Conservation (phyloP, 2,113 vertebrate species). For the Litocranius walleri region DNA sequence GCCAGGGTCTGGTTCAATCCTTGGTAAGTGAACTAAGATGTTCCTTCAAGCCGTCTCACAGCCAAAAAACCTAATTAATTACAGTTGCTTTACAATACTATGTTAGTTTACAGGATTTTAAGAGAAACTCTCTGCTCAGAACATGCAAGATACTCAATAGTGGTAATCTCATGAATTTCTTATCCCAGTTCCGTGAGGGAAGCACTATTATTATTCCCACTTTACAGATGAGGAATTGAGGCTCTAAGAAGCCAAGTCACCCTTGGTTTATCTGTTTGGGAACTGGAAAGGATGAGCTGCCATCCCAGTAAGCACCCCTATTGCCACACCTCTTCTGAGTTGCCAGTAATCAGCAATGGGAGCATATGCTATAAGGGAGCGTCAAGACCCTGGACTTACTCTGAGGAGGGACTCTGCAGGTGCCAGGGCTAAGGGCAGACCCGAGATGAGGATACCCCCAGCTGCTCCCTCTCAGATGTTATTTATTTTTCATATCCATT, state of each 20-base stretch:
- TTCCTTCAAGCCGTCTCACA: not conserved
- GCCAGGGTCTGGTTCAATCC: not conserved
- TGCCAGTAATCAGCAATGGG: not conserved
- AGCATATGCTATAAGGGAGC: not conserved
- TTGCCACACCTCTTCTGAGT: not conserved
- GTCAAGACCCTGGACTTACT: not conserved
- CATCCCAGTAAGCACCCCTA: not conserved
- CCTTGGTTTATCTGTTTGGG: not conserved
- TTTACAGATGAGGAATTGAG: not conserved
- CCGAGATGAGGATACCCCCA: not conserved
- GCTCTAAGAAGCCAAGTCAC: not conserved
- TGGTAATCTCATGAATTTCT: not conserved
- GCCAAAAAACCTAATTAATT: not conserved
- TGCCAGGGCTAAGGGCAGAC: not conserved
- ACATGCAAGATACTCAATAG: not conserved
- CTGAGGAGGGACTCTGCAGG: not conserved
- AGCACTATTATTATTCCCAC: not conserved
- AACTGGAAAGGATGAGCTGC: not conserved
- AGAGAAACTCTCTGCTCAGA: not conserved
- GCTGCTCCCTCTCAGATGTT: not conserved
- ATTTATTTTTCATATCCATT: not conserved
- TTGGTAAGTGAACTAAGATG: not conserved
- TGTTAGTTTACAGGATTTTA: constrained; percentile 4
- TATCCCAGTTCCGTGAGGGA: not conserved
- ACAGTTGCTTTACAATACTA: not conserved